These are phyloP conservation scores for Smittia sp. DNA, from an alignment of 2,888 invertebrate species.

Conservation along the genomic window DNA sequence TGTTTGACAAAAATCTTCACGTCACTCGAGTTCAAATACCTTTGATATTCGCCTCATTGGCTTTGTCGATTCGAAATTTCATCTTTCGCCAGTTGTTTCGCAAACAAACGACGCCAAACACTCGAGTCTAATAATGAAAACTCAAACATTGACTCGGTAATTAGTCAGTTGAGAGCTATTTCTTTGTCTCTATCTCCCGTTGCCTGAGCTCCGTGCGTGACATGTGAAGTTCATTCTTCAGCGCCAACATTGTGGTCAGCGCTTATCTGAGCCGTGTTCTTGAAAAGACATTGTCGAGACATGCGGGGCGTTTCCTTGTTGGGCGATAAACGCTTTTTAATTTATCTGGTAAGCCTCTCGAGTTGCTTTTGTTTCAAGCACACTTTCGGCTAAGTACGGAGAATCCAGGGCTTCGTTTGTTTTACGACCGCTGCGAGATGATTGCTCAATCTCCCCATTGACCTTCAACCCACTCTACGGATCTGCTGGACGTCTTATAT, in stretches of 20 bases:
- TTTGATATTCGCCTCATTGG: too few species aligned
- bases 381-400: background rate
- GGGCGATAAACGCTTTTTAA: background rate
- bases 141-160: background rate
- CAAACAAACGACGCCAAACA: background rate
- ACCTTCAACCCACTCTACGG: slow-evolving; percentile 3
- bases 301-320: background rate
- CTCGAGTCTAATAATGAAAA: background rate
- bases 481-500: background rate
- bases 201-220: background rate
- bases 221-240: background rate
- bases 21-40: too few species aligned
- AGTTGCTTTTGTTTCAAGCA: background rate
- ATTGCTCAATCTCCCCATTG: background rate
- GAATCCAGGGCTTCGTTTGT: background rate
- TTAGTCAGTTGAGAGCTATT: background rate
- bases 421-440: background rate
- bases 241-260: background rate
- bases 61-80: background rate
- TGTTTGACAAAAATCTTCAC: too few species aligned
- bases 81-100: background rate
- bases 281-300: background rate
- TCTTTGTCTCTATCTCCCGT: too few species aligned
- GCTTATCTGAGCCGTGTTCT: background rate
- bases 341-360: background rate